Percentiles rank a stretch among this genome's conserved stretches.
Conservation (phyloP, 2,113 vertebrate species). For the Cyprinodon brontotheroides region DNA sequence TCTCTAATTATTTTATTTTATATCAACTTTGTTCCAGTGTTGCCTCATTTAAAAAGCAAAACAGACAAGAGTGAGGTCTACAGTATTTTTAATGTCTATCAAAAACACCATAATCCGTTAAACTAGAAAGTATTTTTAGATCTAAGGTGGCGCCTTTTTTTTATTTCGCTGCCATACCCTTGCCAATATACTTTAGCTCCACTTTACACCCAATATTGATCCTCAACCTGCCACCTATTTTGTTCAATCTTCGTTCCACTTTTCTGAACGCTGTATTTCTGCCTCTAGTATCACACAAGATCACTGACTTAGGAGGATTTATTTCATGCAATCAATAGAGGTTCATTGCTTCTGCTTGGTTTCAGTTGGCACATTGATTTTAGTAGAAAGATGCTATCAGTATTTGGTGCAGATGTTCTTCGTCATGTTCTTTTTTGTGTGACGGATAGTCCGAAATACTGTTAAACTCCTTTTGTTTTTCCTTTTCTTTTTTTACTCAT, state of each 20-base stretch:
- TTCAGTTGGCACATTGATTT: conserved; percentile 49
- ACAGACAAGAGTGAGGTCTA: not conserved
- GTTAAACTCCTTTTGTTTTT: not conserved
- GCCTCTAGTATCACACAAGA: conserved; percentile 9
- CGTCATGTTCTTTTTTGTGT: conserved; percentile 3
- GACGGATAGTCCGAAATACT: conserved; percentile 13
- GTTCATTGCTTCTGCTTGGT: conserved; percentile 34
- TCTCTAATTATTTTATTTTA: too few relatives aligned
- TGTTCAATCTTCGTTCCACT: conserved; percentile 34
- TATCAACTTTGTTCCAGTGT: not conserved
- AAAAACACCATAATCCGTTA: not conserved
- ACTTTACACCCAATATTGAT: conserved; percentile 26
- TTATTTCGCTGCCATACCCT: not conserved
- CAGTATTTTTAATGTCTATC: not conserved
- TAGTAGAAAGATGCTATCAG: conserved; percentile 24
- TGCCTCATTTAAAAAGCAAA: not conserved
- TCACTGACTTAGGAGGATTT: conserved; percentile 41
- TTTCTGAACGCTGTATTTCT: conserved; percentile 31
- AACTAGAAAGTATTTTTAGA: not conserved
- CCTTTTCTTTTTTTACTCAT: conserved; percentile 8
- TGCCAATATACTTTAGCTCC: conserved; percentile 2
- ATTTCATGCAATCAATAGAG: conserved; percentile 45
- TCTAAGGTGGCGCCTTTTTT: not conserved
- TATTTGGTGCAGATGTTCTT: conserved; percentile 25
- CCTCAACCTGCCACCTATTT: conserved; percentile 28